Conservation (phyloP, 2,113 vertebrate species). For the Dromaius novaehollandiae region DNA sequence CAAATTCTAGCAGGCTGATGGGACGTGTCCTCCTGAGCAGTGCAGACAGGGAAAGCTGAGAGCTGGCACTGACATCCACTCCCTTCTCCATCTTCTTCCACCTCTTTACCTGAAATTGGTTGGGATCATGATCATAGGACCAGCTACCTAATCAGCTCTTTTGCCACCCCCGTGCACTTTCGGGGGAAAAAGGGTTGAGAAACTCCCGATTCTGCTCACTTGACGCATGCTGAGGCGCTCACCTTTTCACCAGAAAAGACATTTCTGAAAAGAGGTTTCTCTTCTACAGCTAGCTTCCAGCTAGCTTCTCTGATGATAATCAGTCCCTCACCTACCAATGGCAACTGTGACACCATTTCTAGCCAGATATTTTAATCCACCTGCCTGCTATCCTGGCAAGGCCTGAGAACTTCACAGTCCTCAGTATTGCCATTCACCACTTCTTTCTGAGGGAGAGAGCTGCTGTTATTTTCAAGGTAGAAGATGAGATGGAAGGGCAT, state of each 20-base stretch:
- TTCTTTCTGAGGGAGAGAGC: neutral
- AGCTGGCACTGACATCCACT: neutral
- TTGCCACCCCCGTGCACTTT: too few relatives aligned
- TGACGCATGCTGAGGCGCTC: neutral
- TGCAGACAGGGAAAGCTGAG: neutral
- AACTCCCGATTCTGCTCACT: neutral
- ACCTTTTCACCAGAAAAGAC: neutral
- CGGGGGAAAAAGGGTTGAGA: neutral
- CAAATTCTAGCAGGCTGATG: neutral
- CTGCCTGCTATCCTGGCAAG: too few relatives aligned
- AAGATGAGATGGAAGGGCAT: too few relatives aligned
- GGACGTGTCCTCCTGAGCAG: neutral
- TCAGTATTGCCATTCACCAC: neutral
- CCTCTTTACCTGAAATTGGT: neutral
- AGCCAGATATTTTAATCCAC: neutral
- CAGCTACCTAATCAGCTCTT: neutral
- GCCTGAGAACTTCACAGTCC: neutral
- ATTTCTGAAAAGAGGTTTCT: neutral
- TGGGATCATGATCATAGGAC: neutral
- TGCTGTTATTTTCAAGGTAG: neutral
- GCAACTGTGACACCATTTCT: neutral
- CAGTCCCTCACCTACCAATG: neutral
- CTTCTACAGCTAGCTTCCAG: neutral
- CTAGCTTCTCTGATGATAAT: neutral
- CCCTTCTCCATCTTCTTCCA: neutral